Base-by-base conservation (phyloP, 2,113 vertebrate genomes). In the Columba livia region DNA sequence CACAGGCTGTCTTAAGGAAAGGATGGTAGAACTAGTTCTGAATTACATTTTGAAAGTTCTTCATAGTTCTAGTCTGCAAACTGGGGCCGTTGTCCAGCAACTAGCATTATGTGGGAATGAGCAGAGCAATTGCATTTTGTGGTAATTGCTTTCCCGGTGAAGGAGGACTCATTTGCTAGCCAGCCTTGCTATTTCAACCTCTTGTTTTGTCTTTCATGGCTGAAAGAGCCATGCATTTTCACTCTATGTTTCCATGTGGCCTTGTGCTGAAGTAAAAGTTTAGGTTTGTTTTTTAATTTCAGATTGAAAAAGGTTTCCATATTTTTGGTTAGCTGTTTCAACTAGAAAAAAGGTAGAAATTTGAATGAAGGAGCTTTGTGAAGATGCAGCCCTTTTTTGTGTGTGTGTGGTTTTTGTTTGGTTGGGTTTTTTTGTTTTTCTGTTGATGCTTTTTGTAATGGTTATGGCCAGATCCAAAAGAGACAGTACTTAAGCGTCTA, bases 81-180 rank as follows among this genome's bases (percentile, higher is more conserved):
- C 23, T 38, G 18, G 26, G 4, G 2, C 47, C 1, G 1, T 58
- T 56, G 34, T 28, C 48, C 3, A 2, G 29, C 57, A 51, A 51
- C 5, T 34, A 2, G 19, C 11, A 1, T 53, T 47, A 15, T 42
- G 13, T 78, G 69, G n/a, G 34, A 70, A 14, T 2, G 3, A 6
- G 12, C 36, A 47, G 7, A 88, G 11, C 42, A 58, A 18, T 25
- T 91, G 23, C 8, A 3, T 54, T 69, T 78, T 54, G 57, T 79
- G 51, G 0, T 50, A 40, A n/a, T 38, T 64, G 29, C 23, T 78
- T 89, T 77, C 28, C 16, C 21, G 11, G 38, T 36, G 56, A 58
- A 54, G 36, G 9, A 34, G 15, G 34, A 14, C 40, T 77, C 8
- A 1, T 25, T 62, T 67, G 38, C 38, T 31, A 25, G 31, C 9